Conservation (phyloP, 2,113 vertebrate genomes). For the Reinhardtius hippoglossoides region DNA sequence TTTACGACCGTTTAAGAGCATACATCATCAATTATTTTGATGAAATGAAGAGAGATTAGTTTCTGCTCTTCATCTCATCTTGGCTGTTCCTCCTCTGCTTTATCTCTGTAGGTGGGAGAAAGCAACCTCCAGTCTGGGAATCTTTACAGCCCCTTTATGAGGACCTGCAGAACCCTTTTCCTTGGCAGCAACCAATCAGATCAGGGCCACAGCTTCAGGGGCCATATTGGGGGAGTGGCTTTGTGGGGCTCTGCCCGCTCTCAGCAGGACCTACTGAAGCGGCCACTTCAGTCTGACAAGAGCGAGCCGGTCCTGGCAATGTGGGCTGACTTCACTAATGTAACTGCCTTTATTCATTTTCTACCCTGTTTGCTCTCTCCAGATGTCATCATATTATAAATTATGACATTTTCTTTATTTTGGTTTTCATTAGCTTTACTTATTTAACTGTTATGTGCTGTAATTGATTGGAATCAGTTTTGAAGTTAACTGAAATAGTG, state of each 20-base stretch:
- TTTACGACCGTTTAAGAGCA: not conserved
- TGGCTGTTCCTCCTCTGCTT: not conserved
- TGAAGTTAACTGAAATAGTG: not conserved
- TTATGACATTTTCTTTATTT: not conserved
- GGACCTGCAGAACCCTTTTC: conserved; percentile 89
- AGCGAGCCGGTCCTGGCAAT: conserved; percentile 68
- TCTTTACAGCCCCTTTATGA: conserved; percentile 91
- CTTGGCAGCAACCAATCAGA: conserved; percentile 90
- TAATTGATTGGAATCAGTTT: not conserved
- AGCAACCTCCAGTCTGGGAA: conserved; percentile 85
- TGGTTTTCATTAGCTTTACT: too few relatives aligned
- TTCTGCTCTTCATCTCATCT: not conserved
- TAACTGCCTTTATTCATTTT: conserved; percentile 36
- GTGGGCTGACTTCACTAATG: conserved; percentile 79
- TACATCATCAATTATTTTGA: not conserved
- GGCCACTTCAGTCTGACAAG: conserved; percentile 50
- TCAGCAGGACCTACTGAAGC: conserved; percentile 82
- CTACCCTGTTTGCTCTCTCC: not conserved
- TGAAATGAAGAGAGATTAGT: not conserved
- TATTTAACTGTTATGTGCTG: too few relatives aligned
- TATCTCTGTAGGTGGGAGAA: conserved; percentile 79
- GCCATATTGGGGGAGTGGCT: conserved; percentile 85
- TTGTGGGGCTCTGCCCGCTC: conserved; percentile 84
- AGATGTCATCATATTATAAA: not conserved
- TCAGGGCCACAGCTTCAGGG: conserved; percentile 84